Evolutionary conservation across 2,888 invertebrate genomes (phyloP).

Genomic region (Conus canariensis): DNA sequence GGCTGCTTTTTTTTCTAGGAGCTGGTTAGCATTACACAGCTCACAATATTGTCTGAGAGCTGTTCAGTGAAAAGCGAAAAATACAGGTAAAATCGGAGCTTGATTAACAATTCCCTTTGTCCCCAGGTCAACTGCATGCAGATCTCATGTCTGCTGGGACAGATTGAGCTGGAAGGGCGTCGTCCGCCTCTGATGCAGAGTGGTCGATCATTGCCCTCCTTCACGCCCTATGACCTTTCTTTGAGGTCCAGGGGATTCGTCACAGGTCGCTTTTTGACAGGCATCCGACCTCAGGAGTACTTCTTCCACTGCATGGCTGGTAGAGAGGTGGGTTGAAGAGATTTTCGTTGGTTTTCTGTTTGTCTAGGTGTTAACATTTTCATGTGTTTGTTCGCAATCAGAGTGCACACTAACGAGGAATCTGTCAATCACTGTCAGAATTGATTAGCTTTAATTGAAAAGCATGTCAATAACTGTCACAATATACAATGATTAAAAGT

Average conservation of each 20-base stretch:
- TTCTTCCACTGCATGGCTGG: constrained; percentile 99
- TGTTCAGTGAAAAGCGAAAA: no score
- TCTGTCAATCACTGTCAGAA: no score
- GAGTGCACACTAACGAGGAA: no score
- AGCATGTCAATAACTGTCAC: no score
- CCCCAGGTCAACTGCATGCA: constrained; percentile 93
- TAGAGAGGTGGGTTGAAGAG: constrained; percentile 86
- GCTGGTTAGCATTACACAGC: no score
- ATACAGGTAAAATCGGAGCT: no score
- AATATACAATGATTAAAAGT: no score
- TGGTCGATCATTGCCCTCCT: constrained; percentile 93
- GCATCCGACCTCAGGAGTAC: constrained; percentile 98
- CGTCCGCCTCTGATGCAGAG: constrained; percentile 96
- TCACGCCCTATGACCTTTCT: constrained; percentile 90
- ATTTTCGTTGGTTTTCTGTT: neutral
- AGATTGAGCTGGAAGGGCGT: constrained; percentile 98
- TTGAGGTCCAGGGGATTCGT: constrained; percentile 98
- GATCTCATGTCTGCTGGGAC: constrained; percentile 97
- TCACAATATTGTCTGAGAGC: no score
- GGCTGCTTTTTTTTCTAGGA: no score
- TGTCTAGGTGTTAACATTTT: neutral
- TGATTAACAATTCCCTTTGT: constrained; percentile 29
- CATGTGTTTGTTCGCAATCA: no score
- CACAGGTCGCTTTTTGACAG: constrained; percentile 97
- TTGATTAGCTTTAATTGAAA: no score